These are phyloP conservation scores for Varecia variegata DNA, from an alignment of 2,797 vertebrate species.

Conservation along the genomic window DNA sequence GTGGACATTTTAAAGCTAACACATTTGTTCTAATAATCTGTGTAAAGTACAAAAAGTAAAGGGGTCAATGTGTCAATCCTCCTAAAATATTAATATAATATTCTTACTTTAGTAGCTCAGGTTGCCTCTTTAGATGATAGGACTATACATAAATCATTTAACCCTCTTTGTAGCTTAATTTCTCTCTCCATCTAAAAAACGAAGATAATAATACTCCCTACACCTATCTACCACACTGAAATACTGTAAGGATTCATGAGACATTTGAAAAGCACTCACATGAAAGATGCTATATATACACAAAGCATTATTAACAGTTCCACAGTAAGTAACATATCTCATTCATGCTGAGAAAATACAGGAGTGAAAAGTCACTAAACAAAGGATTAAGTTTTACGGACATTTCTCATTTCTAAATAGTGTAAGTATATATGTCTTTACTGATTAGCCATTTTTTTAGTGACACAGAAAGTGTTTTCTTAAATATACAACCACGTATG, in stretches of 20 bases:
- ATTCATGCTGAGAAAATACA: constrained; percentile 29
- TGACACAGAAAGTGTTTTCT: neutral
- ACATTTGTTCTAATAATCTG: neutral
- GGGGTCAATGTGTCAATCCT: neutral
- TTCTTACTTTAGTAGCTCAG: constrained; percentile 4
- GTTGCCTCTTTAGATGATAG: neutral
- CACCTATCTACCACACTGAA: constrained; percentile 17
- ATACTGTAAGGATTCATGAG: constrained; percentile 8
- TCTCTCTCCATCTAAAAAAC: constrained; percentile 52
- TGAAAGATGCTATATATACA: constrained; percentile 32
- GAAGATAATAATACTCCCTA: constrained; percentile 21
- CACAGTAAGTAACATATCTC: constrained; percentile 6
- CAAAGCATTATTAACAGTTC: constrained; percentile 35
- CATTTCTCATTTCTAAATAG: constrained; percentile 34
- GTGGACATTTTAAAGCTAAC: constrained; percentile 29
- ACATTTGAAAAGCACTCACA: constrained; percentile 38
- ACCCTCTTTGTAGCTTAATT: constrained; percentile 3
- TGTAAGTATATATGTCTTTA: constrained; percentile 31
- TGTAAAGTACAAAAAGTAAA: constrained; percentile 20
- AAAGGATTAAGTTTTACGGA: constrained; percentile 28
- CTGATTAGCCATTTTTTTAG: neutral
- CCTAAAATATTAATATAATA: constrained; percentile 16
- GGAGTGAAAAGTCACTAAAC: constrained; percentile 13
- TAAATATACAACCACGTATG: neutral
- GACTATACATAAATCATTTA: neutral